Conservation (phyloP, 2,113 vertebrate species). For the Zosterops lateralis region DNA sequence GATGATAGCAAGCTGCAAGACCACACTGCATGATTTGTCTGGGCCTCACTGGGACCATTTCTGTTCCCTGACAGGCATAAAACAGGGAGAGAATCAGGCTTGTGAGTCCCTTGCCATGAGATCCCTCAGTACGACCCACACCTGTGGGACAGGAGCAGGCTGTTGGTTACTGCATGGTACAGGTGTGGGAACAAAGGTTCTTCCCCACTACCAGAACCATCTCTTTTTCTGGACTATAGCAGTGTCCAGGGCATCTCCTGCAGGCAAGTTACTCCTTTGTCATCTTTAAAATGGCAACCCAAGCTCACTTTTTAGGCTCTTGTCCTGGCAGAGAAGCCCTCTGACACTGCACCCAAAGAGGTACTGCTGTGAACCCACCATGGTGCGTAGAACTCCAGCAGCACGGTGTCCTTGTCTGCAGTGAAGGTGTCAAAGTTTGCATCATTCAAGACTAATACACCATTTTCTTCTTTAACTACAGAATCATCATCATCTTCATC, state of each 20-base stretch:
- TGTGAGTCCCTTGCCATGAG: background rate
- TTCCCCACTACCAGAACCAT: background rate
- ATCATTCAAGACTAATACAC: slow-evolving; percentile 86
- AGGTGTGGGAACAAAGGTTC: background rate
- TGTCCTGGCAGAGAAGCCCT: background rate
- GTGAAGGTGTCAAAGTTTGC: slow-evolving; percentile 89
- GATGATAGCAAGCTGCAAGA: background rate
- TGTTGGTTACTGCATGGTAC: background rate
- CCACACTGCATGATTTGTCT: background rate
- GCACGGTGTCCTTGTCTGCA: slow-evolving; percentile 87
- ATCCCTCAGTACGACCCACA: background rate
- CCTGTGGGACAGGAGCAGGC: background rate
- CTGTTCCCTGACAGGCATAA: background rate
- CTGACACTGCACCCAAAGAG: background rate
- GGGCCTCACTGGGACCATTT: background rate
- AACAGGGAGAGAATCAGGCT: background rate
- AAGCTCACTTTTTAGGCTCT: background rate
- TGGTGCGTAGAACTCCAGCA: slow-evolving; percentile 95
- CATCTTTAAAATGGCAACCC: background rate
- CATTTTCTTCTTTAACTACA: slow-evolving; percentile 93
- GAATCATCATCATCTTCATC: slow-evolving; percentile 68
- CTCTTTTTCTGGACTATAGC: background rate
- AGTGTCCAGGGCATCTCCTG: background rate
- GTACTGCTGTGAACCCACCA: slow-evolving; percentile 74
- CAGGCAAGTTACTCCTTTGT: background rate